A percentile compares a stretch with the other conserved stretches of the same genome.
These are phyloP conservation scores for Drosophila rellima DNA, from an alignment of 2,888 invertebrate genomes.

Conservation along the genomic window DNA sequence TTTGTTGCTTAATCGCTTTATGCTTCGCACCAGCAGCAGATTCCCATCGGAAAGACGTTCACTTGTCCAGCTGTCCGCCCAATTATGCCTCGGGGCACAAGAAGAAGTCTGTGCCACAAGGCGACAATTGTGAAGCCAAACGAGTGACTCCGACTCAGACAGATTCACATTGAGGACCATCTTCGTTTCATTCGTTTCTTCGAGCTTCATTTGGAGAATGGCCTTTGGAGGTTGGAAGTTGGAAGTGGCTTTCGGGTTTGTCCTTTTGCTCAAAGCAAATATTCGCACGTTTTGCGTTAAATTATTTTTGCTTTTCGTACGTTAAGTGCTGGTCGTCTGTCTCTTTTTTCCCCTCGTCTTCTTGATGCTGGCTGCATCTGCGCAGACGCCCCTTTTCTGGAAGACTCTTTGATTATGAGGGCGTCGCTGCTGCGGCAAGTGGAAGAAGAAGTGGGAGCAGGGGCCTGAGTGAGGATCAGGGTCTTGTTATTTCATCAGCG, in stretches of 20 bases:
- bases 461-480: slow-evolving; percentile 21
- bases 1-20: slow-evolving; percentile 2
- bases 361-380: slow-evolving; percentile 34
- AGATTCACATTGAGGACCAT: slow-evolving; percentile 11
- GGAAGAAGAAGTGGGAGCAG: neutral
- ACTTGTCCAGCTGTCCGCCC: slow-evolving; percentile 29
- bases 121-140: slow-evolving; percentile 4
- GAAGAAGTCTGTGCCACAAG: slow-evolving; percentile 4
- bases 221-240: slow-evolving; percentile 8
- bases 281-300: slow-evolving; percentile 77
- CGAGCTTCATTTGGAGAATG: slow-evolving; percentile 2
- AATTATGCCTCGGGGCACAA: slow-evolving; percentile 32
- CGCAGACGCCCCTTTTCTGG: slow-evolving; percentile 36
- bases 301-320: slow-evolving; percentile 56
- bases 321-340: slow-evolving; percentile 38
- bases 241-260: slow-evolving; percentile 19
- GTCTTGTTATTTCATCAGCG: slow-evolving; percentile 68
- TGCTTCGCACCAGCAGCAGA: slow-evolving; percentile 19
- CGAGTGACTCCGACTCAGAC: slow-evolving; percentile 6
- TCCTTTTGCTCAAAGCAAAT: slow-evolving; percentile 60
- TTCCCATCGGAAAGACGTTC: slow-evolving; percentile 18
- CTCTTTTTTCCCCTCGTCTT: neutral
- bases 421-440: slow-evolving; percentile 29
- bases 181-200: neutral
- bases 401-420: slow-evolving; percentile 47